Percentiles rank a stretch among this genome's conserved stretches.
phyloP scores from a whole-genome alignment of 1,140 invertebrate genomes.

The Sycophaga agraensis region DNA sequence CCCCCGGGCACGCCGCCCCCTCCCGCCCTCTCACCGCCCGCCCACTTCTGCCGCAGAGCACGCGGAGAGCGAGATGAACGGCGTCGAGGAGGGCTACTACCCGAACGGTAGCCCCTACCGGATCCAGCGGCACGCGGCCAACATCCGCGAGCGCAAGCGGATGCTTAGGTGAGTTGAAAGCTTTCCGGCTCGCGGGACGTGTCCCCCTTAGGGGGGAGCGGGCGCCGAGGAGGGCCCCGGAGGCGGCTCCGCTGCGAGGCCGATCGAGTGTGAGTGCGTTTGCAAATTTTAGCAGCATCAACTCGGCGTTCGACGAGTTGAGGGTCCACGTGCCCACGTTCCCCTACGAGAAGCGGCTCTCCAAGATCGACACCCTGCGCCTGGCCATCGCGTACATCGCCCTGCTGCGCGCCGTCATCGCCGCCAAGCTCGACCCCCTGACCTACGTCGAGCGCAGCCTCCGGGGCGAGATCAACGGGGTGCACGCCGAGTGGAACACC shows the following conservation, averaged over 20 bases:
- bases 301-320: conserved; percentile 96
- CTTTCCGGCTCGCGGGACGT: too few species aligned
- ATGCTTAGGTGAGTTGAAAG: conserved; percentile 84
- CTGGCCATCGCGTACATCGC: conserved; percentile 97
- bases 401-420: conserved; percentile 84
- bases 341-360: conserved; percentile 95
- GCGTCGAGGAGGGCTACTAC: conserved; percentile 60
- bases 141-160: conserved; percentile 89
- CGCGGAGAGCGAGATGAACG: conserved; percentile 52
- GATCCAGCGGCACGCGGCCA: conserved; percentile 86
- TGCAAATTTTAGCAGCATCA: conserved; percentile 86
- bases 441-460: conserved; percentile 93
- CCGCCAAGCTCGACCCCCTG: conserved; percentile 87
- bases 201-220: neutral
- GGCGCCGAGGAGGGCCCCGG: neutral
- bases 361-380: conserved; percentile 95
- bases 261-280: conserved; percentile 39
- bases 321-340: conserved; percentile 96
- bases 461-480: conserved; percentile 82
- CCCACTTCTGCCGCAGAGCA: too few species aligned
- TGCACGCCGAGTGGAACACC: conserved; percentile 91
- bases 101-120: conserved; percentile 76
- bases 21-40: too few species aligned
- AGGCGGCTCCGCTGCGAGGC: too few species aligned
- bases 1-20: too few species aligned